phyloP scores from a whole-genome alignment of 1,140 invertebrate species.

The Ostrea edulis region DNA sequence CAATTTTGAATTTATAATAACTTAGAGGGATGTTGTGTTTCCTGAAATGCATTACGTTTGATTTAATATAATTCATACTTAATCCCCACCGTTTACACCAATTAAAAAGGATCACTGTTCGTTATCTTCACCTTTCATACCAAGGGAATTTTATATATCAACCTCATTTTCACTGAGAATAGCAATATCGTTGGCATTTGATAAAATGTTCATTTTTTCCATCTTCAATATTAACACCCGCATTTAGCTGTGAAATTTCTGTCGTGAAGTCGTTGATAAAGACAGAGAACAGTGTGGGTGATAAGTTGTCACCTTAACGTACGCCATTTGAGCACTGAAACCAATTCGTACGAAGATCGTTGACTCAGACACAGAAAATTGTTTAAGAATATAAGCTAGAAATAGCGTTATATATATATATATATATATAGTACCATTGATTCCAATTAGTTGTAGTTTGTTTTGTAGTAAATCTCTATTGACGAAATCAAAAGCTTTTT shows the following conservation, averaged over 20 bases:
- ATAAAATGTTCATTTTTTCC: too few relatives aligned
- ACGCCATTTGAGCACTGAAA: background rate
- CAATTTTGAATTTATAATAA: background rate
- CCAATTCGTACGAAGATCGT: background rate
- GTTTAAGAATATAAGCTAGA: background rate
- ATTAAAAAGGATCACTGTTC: background rate
- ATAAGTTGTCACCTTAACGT: background rate
- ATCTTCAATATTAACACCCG: too few relatives aligned
- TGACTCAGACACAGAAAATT: background rate
- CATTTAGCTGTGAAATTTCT: too few relatives aligned
- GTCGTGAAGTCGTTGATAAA: too few relatives aligned
- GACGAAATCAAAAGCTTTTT: too few relatives aligned
- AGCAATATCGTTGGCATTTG: too few relatives aligned
- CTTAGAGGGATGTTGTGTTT: background rate
- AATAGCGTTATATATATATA: too few relatives aligned
- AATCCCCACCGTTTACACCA: background rate
- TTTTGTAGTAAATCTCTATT: too few relatives aligned
- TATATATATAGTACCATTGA: constrained; percentile 10
- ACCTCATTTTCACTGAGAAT: too few relatives aligned
- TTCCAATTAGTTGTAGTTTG: background rate
- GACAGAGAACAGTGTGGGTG: background rate
- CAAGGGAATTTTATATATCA: too few relatives aligned
- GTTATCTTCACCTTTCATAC: too few relatives aligned
- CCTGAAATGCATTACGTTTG: background rate
- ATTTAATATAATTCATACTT: background rate